Conservation (phyloP, 35 echinoderm and acorn worm genomes). For the Strongylocentrotus purpuratus region DNA sequence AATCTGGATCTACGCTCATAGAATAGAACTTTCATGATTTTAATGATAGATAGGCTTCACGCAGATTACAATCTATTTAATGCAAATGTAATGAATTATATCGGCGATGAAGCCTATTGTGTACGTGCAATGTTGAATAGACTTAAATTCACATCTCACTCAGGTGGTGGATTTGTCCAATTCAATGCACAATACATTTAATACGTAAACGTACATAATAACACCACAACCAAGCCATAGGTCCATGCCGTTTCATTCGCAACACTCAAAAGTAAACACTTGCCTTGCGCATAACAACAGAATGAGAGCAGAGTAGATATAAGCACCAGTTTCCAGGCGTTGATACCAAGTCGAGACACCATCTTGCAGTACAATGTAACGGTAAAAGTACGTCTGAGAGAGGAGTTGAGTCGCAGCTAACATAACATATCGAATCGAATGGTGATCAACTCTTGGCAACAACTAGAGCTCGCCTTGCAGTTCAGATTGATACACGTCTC, state of each 20-base stretch:
- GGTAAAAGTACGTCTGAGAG: not conserved
- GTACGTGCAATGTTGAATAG: too few relatives aligned
- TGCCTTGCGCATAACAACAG: not conserved
- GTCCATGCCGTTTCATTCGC: not conserved
- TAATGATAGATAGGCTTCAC: too few relatives aligned
- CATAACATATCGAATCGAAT: too few relatives aligned
- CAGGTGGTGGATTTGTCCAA: not conserved
- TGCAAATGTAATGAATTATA: too few relatives aligned
- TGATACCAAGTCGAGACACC: not conserved
- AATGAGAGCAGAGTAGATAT: not conserved
- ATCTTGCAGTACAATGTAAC: not conserved
- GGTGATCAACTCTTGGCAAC: too few relatives aligned
- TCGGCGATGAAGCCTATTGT: too few relatives aligned
- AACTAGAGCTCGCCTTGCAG: not conserved
- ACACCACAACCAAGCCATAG: not conserved
- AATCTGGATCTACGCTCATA: too few relatives aligned
- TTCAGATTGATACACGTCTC: not conserved
- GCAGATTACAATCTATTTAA: too few relatives aligned
- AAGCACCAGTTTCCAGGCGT: not conserved
- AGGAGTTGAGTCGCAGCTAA: too few relatives aligned
- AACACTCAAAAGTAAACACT: not conserved
- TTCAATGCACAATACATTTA: not conserved
- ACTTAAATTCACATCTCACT: not conserved
- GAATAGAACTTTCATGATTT: too few relatives aligned
- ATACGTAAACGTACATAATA: not conserved